phyloP scores from a whole-genome alignment of 2,888 invertebrate species.

The Folsomia candida region DNA sequence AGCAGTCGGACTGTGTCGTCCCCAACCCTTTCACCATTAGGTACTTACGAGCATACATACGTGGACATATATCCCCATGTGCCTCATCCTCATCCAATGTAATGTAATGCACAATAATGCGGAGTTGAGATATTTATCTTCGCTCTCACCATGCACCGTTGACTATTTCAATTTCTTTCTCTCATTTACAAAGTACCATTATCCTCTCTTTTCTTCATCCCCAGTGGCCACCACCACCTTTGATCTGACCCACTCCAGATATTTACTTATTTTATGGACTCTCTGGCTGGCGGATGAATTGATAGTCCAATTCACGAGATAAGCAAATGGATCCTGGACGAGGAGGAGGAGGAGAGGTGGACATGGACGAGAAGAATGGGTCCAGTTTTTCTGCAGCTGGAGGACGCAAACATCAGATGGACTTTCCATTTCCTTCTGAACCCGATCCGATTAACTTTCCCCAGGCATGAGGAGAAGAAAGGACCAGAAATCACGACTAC shows the following conservation, averaged over 20 bases:
- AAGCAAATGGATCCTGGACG: neutral
- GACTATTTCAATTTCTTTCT: neutral
- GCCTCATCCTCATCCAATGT: neutral
- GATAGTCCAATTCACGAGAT: neutral
- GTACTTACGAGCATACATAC: too few species aligned
- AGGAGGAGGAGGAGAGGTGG: too few species aligned
- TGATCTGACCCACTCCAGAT: neutral
- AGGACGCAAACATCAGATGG: conserved; percentile 2
- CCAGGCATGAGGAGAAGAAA: conserved; percentile 19
- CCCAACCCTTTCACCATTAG: neutral
- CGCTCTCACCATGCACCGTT: neutral
- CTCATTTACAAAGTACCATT: neutral
- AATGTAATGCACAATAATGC: neutral
- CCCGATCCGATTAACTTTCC: conserved; percentile 45
- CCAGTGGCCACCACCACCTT: neutral
- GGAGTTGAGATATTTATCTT: neutral
- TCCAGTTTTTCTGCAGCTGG: too few species aligned
- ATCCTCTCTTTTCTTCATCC: too few species aligned
- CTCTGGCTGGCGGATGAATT: neutral
- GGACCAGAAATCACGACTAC: conserved; percentile 1
- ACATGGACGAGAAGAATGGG: too few species aligned
- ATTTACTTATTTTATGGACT: conserved; percentile 6
- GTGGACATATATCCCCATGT: neutral
- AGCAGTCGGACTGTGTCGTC: neutral
- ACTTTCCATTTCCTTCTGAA: conserved; percentile 35